These are phyloP conservation scores for Dasysyrphus albostriatus DNA, from an alignment of 2,888 invertebrate genomes.

Conservation along the genomic window DNA sequence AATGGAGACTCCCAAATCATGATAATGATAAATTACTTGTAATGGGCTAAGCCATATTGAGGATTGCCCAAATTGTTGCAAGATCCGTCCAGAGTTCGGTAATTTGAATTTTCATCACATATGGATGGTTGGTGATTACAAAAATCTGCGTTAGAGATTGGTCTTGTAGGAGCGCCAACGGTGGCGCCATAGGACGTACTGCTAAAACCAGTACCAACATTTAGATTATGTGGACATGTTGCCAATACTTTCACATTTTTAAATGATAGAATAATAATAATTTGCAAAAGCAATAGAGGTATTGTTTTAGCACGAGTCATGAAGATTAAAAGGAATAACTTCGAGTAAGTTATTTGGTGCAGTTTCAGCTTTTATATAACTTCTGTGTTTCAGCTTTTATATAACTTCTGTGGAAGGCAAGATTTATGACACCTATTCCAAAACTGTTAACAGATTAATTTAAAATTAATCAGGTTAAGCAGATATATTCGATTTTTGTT, in stretches of 20 bases:
- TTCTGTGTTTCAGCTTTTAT: neutral
- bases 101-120: constrained; percentile 83
- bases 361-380: neutral
- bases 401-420: neutral
- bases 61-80: constrained; percentile 96
- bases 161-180: constrained; percentile 63
- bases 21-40: constrained; percentile 82
- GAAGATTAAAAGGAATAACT: neutral
- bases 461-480: neutral
- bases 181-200: constrained; percentile 38
- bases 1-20: neutral
- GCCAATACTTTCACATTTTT: constrained; percentile 55
- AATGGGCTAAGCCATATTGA: constrained; percentile 91
- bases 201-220: neutral
- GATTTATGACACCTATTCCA: neutral
- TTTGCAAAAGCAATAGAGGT: constrained; percentile 18
- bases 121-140: constrained; percentile 80
- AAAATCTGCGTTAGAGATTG: constrained; percentile 77
- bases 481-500: neutral
- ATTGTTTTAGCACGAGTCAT: neutral
- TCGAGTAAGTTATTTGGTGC: neutral
- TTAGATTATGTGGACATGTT: constrained; percentile 60
- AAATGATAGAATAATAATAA: neutral
- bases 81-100: constrained; percentile 94
- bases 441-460: neutral